These are phyloP conservation scores for Rhabdornis inornatus DNA, from an alignment of 2,113 vertebrate species.

Conservation along the genomic window DNA sequence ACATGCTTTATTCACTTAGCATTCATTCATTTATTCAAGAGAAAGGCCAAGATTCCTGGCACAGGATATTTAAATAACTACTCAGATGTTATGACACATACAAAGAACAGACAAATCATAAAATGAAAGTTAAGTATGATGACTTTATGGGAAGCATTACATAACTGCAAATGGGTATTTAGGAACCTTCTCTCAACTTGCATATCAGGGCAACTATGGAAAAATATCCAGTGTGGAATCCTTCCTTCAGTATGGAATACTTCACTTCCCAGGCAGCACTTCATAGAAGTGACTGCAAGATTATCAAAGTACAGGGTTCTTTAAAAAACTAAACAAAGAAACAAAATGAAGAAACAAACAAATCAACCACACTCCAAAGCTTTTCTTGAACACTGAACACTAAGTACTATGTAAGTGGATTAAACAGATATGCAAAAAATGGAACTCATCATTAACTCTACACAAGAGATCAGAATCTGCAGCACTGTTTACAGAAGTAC, in stretches of 20 bases:
- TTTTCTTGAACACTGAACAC: neutral
- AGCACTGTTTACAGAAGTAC: neutral
- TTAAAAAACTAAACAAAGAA: neutral
- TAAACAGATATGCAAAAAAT: neutral
- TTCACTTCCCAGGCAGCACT: neutral
- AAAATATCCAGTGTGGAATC: neutral
- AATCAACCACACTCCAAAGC: neutral
- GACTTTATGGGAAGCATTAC: neutral
- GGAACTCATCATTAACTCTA: neutral
- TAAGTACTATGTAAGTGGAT: neutral
- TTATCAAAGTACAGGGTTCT: neutral
- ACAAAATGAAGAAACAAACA: neutral
- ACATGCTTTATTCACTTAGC: neutral
- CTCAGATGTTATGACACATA: neutral
- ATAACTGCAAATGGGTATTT: neutral
- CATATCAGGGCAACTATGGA: neutral
- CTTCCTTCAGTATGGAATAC: neutral
- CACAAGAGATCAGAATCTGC: neutral
- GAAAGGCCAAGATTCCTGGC: neutral
- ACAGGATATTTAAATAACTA: neutral
- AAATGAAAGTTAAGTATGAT: neutral
- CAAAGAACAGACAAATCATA: neutral
- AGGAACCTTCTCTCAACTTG: neutral
- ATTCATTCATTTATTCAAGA: neutral
- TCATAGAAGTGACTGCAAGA: neutral